Conservation (phyloP, 2,888 invertebrate species). For the Drosophila prolongata region DNA sequence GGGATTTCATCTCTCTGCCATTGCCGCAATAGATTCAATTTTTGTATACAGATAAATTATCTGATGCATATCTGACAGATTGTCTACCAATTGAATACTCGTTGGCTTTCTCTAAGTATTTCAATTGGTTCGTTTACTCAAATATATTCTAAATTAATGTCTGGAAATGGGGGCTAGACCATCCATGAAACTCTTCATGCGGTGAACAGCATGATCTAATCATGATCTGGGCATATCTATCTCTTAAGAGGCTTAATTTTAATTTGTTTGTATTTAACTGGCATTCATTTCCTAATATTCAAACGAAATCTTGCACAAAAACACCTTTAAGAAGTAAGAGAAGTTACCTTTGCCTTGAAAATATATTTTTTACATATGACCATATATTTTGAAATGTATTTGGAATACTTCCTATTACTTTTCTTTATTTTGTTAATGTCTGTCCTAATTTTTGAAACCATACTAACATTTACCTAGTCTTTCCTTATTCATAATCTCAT, state of each 20-base stretch:
- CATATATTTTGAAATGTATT: too few species aligned
- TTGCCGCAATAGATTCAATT: conserved; percentile 5
- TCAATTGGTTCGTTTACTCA: conserved; percentile 63
- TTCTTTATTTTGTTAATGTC: too few species aligned
- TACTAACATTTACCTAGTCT: too few species aligned
- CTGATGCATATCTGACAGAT: conserved; percentile 33
- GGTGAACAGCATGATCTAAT: not conserved
- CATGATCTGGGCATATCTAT: not conserved
- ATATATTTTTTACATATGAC: too few species aligned
- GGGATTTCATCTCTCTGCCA: conserved; percentile 18
- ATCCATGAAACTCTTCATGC: conserved; percentile 1
- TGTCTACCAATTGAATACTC: conserved; percentile 61
- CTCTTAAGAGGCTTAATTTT: not conserved
- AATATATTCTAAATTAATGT: conserved; percentile 24
- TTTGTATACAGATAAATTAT: conserved; percentile 26
- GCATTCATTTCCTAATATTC: too few species aligned
- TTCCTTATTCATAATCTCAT: too few species aligned
- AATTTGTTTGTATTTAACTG: too few species aligned
- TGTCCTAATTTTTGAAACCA: too few species aligned
- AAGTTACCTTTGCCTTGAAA: too few species aligned
- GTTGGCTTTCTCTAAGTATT: conserved; percentile 24
- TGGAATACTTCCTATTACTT: too few species aligned
- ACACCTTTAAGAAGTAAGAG: too few species aligned
- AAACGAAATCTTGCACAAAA: too few species aligned
- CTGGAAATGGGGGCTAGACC: conserved; percentile 2